Percentiles rank a stretch among this genome's conserved stretches.
These are phyloP conservation scores for Vipera ursinii DNA, from an alignment of 2,797 vertebrate species.

Conservation along the genomic window DNA sequence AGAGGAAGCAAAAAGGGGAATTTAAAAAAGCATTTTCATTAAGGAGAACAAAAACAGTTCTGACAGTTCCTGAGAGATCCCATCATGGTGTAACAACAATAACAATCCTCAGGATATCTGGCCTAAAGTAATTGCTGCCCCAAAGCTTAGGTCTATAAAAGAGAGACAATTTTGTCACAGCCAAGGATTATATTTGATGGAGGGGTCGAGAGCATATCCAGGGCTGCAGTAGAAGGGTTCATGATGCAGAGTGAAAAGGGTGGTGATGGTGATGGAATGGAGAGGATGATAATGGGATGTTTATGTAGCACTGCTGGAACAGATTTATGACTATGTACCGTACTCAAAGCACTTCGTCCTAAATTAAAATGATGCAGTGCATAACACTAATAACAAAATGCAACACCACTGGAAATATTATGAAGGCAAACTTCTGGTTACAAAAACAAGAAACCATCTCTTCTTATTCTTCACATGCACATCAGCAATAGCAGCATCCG, in stretches of 20 bases:
- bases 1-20: background rate
- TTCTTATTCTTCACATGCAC: background rate
- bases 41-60: background rate
- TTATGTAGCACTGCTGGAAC: background rate
- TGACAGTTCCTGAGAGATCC: background rate
- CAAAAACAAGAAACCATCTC: background rate
- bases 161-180: background rate
- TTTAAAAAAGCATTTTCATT: background rate
- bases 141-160: background rate
- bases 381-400: background rate
- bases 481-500: background rate
- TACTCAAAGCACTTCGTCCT: background rate
- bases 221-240: background rate
- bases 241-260: background rate
- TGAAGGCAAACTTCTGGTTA: background rate
- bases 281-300: background rate
- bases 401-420: background rate
- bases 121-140: background rate
- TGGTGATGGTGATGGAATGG: background rate
- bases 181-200: background rate
- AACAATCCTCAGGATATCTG: background rate
- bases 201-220: background rate
- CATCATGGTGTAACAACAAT: background rate
- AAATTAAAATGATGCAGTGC: background rate
- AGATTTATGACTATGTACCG: background rate